phyloP scores from a whole-genome alignment of 2,888 invertebrate species.

The Gari tellinella region DNA sequence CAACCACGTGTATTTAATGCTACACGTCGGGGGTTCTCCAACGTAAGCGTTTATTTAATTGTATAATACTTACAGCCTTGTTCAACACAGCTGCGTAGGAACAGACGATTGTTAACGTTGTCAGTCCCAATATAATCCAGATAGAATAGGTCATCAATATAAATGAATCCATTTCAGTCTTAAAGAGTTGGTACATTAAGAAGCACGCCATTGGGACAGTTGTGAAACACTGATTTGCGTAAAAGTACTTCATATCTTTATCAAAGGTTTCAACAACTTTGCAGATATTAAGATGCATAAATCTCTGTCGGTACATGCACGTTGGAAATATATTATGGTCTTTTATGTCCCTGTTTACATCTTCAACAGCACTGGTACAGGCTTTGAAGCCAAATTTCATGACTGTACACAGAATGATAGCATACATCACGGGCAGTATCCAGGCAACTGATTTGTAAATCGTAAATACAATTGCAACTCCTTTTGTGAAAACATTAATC shows the following conservation, averaged over 20 bases:
- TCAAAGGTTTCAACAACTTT: conserved; percentile 6
- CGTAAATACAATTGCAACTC: neutral
- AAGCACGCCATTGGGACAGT: conserved; percentile 14
- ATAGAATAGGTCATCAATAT: neutral
- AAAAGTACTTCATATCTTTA: conserved; percentile 13
- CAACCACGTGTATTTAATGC: no score
- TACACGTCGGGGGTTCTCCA: no score
- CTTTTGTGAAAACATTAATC: neutral
- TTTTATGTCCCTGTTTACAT: neutral
- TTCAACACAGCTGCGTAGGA: no score
- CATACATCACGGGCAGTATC: conserved; percentile 5
- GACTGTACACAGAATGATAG: neutral
- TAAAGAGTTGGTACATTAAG: conserved; percentile 7
- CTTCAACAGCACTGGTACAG: neutral
- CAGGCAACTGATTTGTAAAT: conserved; percentile 8
- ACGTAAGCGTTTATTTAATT: no score
- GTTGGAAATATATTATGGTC: conserved; percentile 4
- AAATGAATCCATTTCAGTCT: neutral
- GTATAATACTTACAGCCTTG: no score
- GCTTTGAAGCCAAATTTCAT: conserved; percentile 5
- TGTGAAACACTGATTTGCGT: conserved; percentile 13
- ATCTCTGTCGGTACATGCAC: conserved; percentile 9
- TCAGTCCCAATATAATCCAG: conserved; percentile 1
- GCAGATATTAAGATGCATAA: conserved; percentile 9
- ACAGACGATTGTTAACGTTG: no score